Evolutionary conservation across 2,888 invertebrate genomes (phyloP).

Genomic region (Melolontha melolontha): DNA sequence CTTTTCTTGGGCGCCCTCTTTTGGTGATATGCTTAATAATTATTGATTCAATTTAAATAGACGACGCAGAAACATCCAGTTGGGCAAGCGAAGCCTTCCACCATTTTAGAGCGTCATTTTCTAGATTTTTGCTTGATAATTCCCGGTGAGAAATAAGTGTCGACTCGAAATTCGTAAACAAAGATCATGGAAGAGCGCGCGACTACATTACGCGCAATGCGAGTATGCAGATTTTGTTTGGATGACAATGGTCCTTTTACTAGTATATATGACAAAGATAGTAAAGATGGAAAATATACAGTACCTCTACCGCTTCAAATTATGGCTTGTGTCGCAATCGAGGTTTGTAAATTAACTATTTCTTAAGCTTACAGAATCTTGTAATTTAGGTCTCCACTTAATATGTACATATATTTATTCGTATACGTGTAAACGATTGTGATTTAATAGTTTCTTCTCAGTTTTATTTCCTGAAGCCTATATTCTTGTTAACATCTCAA

Average conservation of each 20-base stretch:
- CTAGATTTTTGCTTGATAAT: slow-evolving; percentile 50
- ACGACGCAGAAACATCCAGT: slow-evolving; percentile 39
- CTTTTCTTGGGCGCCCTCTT: slow-evolving; percentile 43
- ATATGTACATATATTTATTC: background rate
- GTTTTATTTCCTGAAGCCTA: background rate
- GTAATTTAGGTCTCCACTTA: background rate
- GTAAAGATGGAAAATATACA: slow-evolving; percentile 69
- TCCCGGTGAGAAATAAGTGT: slow-evolving; percentile 34
- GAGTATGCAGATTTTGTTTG: slow-evolving; percentile 82
- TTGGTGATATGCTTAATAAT: slow-evolving; percentile 20
- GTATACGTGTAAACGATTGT: background rate
- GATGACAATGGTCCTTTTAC: slow-evolving; percentile 72
- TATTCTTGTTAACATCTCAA: background rate
- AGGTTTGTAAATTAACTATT: slow-evolving; percentile 68
- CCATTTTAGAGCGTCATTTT: slow-evolving; percentile 57
- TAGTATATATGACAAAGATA: slow-evolving; percentile 75
- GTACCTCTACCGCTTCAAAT: slow-evolving; percentile 80
- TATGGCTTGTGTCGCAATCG: slow-evolving; percentile 81
- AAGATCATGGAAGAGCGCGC: slow-evolving; percentile 72
- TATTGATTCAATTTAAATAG: slow-evolving; percentile 51
- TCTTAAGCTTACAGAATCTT: slow-evolving; percentile 24
- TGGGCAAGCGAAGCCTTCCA: slow-evolving; percentile 60
- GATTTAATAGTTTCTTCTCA: background rate
- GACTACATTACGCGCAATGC: slow-evolving; percentile 71
- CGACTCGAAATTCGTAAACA: slow-evolving; percentile 31